Evolutionary conservation across 2,888 invertebrate genomes (phyloP).

Genomic region (Ametastegia equiseti): DNA sequence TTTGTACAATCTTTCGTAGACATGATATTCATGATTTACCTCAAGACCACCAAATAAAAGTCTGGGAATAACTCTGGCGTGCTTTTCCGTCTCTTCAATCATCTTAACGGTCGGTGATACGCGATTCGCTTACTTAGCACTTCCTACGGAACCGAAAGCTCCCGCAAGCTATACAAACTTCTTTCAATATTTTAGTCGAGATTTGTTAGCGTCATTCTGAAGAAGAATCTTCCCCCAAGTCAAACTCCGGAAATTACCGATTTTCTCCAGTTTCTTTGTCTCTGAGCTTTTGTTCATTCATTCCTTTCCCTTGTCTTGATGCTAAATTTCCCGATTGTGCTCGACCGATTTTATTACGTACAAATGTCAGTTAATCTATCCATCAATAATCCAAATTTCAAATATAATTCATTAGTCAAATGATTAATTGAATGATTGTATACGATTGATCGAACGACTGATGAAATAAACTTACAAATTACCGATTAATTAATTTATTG

Average conservation of each 20-base stretch:
- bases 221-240: background rate
- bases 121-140: slow-evolving; percentile 58
- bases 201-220: slow-evolving; percentile 27
- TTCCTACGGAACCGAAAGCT: slow-evolving; percentile 46
- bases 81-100: slow-evolving; percentile 55
- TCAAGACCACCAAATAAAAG: background rate
- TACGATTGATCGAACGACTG: no score
- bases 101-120: slow-evolving; percentile 56
- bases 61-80: slow-evolving; percentile 50
- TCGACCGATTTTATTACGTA: no score
- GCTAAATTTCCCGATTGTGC: no score
- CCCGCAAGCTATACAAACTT: background rate
- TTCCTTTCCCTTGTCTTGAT: no score
- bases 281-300: no score
- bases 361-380: no score
- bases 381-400: no score
- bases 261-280: no score
- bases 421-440: no score
- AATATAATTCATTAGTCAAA: no score
- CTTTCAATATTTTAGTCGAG: slow-evolving; percentile 18
- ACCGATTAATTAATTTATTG: no score
- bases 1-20: background rate
- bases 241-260: slow-evolving; percentile 33
- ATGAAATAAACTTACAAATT: no score
- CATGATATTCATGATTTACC: background rate